Evolutionary conservation across 2,888 invertebrate species (phyloP), one percentile per base, ranked within the genome.

Genomic region (Palloptera scutellata): DNA sequence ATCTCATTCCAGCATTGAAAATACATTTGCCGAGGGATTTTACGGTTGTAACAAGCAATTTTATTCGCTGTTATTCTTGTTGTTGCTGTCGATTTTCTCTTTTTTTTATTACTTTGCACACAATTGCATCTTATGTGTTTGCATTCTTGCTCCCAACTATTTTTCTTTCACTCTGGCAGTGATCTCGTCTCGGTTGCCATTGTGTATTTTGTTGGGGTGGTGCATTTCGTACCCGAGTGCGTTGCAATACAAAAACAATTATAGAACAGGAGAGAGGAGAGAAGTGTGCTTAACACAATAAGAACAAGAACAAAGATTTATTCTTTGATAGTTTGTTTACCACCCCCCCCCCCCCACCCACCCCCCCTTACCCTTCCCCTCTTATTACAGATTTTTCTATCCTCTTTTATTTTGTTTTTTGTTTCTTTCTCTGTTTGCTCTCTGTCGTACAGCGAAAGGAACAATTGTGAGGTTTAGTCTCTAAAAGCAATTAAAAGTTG

Each of bases 401-500:
- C 15, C 48, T 13, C n/a, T 48, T 48, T 11, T 48, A 15, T 48
- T 48, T 13, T 48, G 8, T 48, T 13, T 48, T 13, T 13, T 15
- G 15, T 48, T 48, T 48, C 9, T 11, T n/a, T 5, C 48, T 48
- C 9, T n/a, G n/a, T n/a, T 11, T 13, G 48, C 48, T 15, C 13
- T n/a, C 45, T 10, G 13, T 12, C 10, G 5, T 5, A 48, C 48
- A 48, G 48, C 48, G 5, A 48, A 48, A 1, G 15, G 15, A 48
- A 13, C 3, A 48, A 8, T 48, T 13, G 48, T 48, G 48, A 48
- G 15, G 13, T 48, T 48, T 48, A 48, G 48, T 15, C n/a, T 13
- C 13, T 42, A 64, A 58, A 63, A 64, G 58, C 64, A 64, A 58
- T 64, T 64, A 58, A 64, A 64, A 64, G 51, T 64, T 64, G 57